Evolutionary conservation across 2,113 vertebrate species (phyloP).

Genomic region (Gadus macrocephalus): DNA sequence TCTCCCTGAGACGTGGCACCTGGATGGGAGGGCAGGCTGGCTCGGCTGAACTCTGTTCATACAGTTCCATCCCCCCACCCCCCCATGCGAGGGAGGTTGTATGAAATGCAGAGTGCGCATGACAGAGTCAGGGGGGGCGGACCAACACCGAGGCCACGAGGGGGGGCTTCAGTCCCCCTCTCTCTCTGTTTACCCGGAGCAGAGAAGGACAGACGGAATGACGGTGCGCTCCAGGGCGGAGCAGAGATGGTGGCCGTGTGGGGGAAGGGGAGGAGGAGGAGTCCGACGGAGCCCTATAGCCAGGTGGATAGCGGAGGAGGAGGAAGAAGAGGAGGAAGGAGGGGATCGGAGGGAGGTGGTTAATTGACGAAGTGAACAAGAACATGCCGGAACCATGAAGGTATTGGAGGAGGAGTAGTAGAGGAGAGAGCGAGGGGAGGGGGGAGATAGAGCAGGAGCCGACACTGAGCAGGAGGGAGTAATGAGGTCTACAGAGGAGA

Average conservation of each 20-base stretch:
- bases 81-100: constrained; percentile 35
- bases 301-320: neutral
- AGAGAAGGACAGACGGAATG: constrained; percentile 41
- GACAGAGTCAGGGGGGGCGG: constrained; percentile 24
- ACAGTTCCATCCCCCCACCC: constrained; percentile 23
- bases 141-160: constrained; percentile 48
- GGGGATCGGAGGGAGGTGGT: constrained; percentile 41
- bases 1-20: constrained; percentile 56
- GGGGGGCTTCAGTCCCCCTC: constrained; percentile 28
- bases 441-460: constrained; percentile 21
- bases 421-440: constrained; percentile 45
- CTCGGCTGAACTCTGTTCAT: constrained; percentile 36
- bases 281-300: neutral
- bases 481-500: constrained; percentile 55
- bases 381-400: constrained; percentile 24
- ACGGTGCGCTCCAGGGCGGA: constrained; percentile 47
- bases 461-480: constrained; percentile 32
- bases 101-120: constrained; percentile 24
- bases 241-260: constrained; percentile 36
- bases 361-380: constrained; percentile 53
- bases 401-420: constrained; percentile 34
- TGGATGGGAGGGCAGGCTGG: constrained; percentile 48
- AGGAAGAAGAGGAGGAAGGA: constrained; percentile 47
- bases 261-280: constrained; percentile 32
- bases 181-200: constrained; percentile 53